Evolutionary conservation across 2,888 invertebrate genomes (phyloP).

Genomic region (Caenorhabditis zanzibari): DNA sequence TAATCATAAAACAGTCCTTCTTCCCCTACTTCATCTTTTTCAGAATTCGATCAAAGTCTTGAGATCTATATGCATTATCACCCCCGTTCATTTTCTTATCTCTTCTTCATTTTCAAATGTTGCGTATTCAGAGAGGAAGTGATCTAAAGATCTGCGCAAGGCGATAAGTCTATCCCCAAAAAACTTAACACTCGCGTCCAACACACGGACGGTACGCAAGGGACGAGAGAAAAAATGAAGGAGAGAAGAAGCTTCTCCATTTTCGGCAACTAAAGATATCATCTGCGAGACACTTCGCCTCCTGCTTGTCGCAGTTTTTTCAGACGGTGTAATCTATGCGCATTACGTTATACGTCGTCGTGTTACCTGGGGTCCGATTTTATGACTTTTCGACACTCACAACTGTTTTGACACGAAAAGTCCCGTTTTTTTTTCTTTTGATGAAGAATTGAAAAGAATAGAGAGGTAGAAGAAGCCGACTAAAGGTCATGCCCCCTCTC

Average conservation of each 20-base stretch:
- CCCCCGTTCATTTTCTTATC: constrained; percentile 10
- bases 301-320: constrained; percentile 49
- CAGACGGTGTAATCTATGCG: constrained; percentile 61
- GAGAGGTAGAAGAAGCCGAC: constrained; percentile 5
- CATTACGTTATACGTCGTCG: constrained; percentile 40
- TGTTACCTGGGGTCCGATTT: constrained; percentile 36
- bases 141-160: constrained; percentile 23
- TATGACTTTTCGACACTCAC: constrained; percentile 39
- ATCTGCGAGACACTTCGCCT: constrained; percentile 49
- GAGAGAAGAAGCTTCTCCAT: constrained; percentile 22
- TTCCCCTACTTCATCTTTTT: background rate
- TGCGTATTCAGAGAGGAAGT: constrained; percentile 23
- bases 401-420: constrained; percentile 45
- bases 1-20: constrained; percentile 48
- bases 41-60: background rate
- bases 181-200: constrained; percentile 61
- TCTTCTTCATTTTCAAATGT: constrained; percentile 19
- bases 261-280: constrained; percentile 46
- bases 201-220: constrained; percentile 19
- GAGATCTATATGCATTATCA: background rate
- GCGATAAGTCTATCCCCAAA: constrained; percentile 39
- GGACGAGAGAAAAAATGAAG: constrained; percentile 15
- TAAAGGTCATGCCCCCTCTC: constrained; percentile 18
- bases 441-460: constrained; percentile 8
- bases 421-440: constrained; percentile 1